Percentiles rank a stretch among this genome's conserved stretches.
These are phyloP conservation scores for Idaea biselata DNA, from an alignment of 2,888 invertebrate genomes.

Conservation along the genomic window DNA sequence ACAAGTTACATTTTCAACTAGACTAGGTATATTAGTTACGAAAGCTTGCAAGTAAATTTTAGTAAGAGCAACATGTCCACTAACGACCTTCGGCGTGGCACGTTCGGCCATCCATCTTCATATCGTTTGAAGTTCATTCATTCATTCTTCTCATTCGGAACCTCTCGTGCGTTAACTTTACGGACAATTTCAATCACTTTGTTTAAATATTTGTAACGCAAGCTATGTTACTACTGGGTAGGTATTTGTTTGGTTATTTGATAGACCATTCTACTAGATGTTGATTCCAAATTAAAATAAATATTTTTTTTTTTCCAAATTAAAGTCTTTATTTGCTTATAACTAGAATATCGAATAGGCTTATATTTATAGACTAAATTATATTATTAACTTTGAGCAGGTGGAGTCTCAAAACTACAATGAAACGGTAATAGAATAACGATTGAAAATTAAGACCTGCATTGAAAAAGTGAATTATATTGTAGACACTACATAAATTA, in stretches of 20 bases:
- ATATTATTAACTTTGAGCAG: too few relatives aligned
- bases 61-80: constrained; percentile 21
- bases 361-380: too few relatives aligned
- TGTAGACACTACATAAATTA: too few relatives aligned
- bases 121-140: constrained; percentile 31
- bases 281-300: too few relatives aligned
- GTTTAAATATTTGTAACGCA: constrained; percentile 3
- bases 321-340: too few relatives aligned
- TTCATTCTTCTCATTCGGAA: constrained; percentile 26
- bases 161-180: constrained; percentile 24
- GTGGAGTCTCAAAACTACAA: too few relatives aligned
- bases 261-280: too few relatives aligned
- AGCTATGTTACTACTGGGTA: constrained; percentile 8
- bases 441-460: too few relatives aligned
- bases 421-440: too few relatives aligned
- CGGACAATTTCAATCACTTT: constrained; percentile 3
- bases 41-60: neutral
- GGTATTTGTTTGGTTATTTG: neutral
- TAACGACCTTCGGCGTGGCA: constrained; percentile 31
- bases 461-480: too few relatives aligned
- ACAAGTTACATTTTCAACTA: neutral
- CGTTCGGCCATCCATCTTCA: constrained; percentile 28
- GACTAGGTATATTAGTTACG: neutral
- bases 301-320: too few relatives aligned
- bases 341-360: too few relatives aligned